Percentiles rank a stretch among this genome's conserved stretches.
These are phyloP conservation scores for Plecotus auritus DNA, from an alignment of 2,113 vertebrate genomes.

Conservation along the genomic window DNA sequence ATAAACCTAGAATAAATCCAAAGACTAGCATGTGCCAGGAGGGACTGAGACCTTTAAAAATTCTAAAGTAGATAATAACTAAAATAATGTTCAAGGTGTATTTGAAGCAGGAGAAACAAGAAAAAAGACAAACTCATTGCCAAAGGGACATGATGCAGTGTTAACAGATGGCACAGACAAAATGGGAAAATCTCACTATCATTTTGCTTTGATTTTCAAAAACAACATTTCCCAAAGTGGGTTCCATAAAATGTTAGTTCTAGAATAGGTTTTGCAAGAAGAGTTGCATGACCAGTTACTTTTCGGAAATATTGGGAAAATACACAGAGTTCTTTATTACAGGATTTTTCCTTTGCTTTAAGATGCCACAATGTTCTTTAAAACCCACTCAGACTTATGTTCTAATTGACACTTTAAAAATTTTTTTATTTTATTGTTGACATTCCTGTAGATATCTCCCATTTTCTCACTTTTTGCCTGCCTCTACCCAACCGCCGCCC, in stretches of 20 bases:
- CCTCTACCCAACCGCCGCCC: too few relatives aligned
- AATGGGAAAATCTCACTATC: not conserved
- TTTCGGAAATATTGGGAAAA: slow-evolving; percentile 6
- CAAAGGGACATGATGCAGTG: not conserved
- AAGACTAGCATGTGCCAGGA: not conserved
- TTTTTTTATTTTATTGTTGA: too few relatives aligned
- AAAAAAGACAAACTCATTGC: not conserved
- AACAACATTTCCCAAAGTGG: not conserved
- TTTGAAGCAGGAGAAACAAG: not conserved
- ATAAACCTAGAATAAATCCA: not conserved
- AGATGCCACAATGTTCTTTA: not conserved
- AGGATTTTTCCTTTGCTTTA: not conserved
- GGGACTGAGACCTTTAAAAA: not conserved
- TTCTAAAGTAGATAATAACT: not conserved
- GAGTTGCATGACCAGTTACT: not conserved
- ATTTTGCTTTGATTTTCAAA: slow-evolving; percentile 3
- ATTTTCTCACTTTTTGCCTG: too few relatives aligned
- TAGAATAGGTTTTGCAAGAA: not conserved
- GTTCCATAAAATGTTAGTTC: not conserved
- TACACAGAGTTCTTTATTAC: not conserved
- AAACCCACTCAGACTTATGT: not conserved
- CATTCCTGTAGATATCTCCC: too few relatives aligned
- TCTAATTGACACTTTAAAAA: not conserved
- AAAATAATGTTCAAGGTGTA: not conserved
- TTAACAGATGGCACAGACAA: not conserved